Base-by-base conservation (phyloP, 2,888 invertebrate species). In the Xanthia icteritia region DNA sequence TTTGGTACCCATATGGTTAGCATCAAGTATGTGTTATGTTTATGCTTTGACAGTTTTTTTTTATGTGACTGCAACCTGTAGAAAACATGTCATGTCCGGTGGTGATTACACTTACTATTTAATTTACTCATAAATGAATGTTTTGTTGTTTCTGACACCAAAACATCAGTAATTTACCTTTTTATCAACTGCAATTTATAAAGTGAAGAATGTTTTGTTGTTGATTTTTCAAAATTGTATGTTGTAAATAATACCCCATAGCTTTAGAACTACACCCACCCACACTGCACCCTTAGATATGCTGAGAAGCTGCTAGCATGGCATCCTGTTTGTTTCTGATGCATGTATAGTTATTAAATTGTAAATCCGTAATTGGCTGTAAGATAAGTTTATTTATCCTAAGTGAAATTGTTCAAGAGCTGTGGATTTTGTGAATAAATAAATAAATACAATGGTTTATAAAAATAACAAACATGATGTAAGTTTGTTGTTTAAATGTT, bases 211-310 rank as follows among this genome's bases (percentile, higher is more conserved):
- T 36, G 2, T 6, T 13, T 36, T 36, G 3, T 51, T 76, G 20
- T 63, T 27, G 2, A 48, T 31, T 23, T 51, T n/a, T 58, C 5
- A 51, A 63, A 23, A 68, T n/a, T 27, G 1, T 20, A 36, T 45
- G 1, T n/a, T 73, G 23, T 42, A 0, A 42, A 13, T 31, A 42
- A 13, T 42, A 39, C 15, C n/a, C 20, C 2, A 2, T 31, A 31
- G 15, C 23, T 64, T 81, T 27, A 17, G 39, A 64, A 42, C 11
- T 48, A 27, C n/a, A n/a, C n/a, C n/a, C n/a, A n/a, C n/a, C n/a
- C n/a, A n/a, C n/a, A n/a, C n/a, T n/a, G n/a, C n/a, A n/a, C n/a
- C n/a, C n/a, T n/a, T n/a, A n/a, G n/a, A n/a, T n/a, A n/a, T n/a
- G n/a, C n/a, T n/a, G n/a, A n/a, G n/a, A n/a, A n/a, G n/a, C n/a